These are phyloP conservation scores for Bufotes viridis DNA, from an alignment of 2,797 vertebrate genomes.

Conservation along the genomic window DNA sequence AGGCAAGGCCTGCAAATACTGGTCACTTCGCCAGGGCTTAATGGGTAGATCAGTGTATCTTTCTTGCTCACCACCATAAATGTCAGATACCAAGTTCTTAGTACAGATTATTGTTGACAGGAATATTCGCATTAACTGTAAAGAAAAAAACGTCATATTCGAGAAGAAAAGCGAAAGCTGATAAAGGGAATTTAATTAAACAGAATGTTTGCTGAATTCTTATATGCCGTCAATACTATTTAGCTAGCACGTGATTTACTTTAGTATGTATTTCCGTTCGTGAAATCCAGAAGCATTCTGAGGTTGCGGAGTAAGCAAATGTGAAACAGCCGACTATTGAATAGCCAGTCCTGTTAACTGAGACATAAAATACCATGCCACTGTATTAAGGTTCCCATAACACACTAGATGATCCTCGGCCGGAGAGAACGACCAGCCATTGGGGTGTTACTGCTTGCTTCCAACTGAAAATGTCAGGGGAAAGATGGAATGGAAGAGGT, in stretches of 20 bases:
- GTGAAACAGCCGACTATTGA: background rate
- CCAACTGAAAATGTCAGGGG: too few species aligned
- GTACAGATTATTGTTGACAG: slow-evolving; percentile 15
- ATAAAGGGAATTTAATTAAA: slow-evolving; percentile 52
- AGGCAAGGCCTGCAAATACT: background rate
- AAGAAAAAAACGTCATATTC: background rate
- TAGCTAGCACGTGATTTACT: slow-evolving; percentile 34
- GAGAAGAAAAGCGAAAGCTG: slow-evolving; percentile 11
- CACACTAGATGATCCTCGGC: too few species aligned
- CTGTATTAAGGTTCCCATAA: too few species aligned
- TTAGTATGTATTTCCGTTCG: slow-evolving; percentile 26
- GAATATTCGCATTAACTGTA: slow-evolving; percentile 7
- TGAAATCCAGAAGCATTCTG: background rate
- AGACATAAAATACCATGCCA: too few species aligned
- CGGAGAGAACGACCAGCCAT: too few species aligned
- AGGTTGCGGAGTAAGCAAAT: background rate
- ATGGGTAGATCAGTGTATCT: slow-evolving; percentile 15
- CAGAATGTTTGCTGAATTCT: slow-evolving; percentile 25
- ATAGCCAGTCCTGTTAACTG: background rate
- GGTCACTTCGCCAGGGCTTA: background rate
- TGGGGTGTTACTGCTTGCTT: too few species aligned
- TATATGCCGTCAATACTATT: slow-evolving; percentile 25
- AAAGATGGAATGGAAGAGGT: too few species aligned
- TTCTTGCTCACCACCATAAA: background rate
- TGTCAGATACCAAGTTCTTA: slow-evolving; percentile 42